A percentile compares a stretch with the other conserved stretches of the same genome.
Conservation (phyloP, 2,797 vertebrate species). For the Tragopan temminckii region DNA sequence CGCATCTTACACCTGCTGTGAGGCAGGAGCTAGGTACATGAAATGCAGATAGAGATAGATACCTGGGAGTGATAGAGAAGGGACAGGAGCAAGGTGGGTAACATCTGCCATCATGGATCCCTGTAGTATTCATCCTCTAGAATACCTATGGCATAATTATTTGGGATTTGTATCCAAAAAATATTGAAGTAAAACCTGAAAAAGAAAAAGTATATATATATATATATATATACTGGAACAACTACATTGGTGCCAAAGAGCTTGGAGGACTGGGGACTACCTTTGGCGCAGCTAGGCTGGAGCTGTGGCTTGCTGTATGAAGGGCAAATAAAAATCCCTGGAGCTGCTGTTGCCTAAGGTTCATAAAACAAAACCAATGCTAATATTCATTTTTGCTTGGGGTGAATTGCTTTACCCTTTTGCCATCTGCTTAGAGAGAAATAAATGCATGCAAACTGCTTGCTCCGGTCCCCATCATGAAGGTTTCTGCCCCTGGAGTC, state of each 20-base stretch:
- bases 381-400: background rate
- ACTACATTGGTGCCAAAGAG: background rate
- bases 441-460: background rate
- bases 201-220: background rate
- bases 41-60: background rate
- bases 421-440: background rate
- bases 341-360: background rate
- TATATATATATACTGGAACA: background rate
- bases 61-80: background rate
- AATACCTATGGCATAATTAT: background rate
- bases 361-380: background rate
- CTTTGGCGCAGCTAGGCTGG: background rate
- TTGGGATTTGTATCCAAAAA: background rate
- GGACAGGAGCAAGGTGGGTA: background rate
- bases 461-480: background rate
- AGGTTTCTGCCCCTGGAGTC: background rate
- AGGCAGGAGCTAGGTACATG: background rate
- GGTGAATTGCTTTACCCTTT: slow-evolving; percentile 18
- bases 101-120: background rate
- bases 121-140: background rate
- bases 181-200: background rate
- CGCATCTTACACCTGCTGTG: background rate
- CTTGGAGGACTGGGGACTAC: background rate
- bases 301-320: background rate
- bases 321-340: background rate